Percentiles rank a stretch among this genome's conserved stretches.
Evolutionary conservation across 2,113 vertebrate species (phyloP).

Genomic region (Leucopsar rothschildi): DNA sequence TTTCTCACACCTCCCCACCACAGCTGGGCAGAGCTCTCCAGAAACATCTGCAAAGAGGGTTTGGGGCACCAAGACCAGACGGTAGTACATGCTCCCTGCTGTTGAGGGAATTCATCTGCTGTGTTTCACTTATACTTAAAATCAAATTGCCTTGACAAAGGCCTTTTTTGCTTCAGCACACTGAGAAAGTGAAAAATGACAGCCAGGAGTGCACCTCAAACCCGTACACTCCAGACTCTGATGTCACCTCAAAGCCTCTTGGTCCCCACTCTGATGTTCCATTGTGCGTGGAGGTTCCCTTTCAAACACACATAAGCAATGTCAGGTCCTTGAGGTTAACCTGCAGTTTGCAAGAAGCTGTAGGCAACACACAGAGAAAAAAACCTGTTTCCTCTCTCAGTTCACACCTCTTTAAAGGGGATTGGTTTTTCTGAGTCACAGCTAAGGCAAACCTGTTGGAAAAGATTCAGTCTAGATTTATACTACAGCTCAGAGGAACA

Average conservation of each 20-base stretch:
- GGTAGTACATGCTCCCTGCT: not conserved
- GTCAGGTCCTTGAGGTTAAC: not conserved
- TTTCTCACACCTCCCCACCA: not conserved
- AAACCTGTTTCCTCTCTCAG: not conserved
- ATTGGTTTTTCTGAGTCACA: not conserved
- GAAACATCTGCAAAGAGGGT: not conserved
- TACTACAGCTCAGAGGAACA: not conserved
- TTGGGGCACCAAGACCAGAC: not conserved
- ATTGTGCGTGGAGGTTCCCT: not conserved
- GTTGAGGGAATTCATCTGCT: not conserved
- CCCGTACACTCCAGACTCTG: not conserved
- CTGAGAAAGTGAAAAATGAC: not conserved
- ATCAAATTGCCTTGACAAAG: not conserved
- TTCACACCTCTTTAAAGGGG: not conserved
- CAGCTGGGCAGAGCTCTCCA: not conserved
- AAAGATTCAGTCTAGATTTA: not conserved
- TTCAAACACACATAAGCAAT: rapidly evolving
- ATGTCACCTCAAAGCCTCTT: not conserved
- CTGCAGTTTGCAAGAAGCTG: not conserved
- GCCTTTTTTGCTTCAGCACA: not conserved
- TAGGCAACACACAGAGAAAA: not conserved
- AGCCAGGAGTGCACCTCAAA: not conserved
- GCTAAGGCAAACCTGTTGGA: not conserved
- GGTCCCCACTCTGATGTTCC: not conserved
- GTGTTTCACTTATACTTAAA: not conserved